A percentile compares a stretch with the other conserved stretches of the same genome.
These are phyloP conservation scores for Agonopterix heracliana DNA, from an alignment of 2,888 invertebrate species.

Conservation along the genomic window DNA sequence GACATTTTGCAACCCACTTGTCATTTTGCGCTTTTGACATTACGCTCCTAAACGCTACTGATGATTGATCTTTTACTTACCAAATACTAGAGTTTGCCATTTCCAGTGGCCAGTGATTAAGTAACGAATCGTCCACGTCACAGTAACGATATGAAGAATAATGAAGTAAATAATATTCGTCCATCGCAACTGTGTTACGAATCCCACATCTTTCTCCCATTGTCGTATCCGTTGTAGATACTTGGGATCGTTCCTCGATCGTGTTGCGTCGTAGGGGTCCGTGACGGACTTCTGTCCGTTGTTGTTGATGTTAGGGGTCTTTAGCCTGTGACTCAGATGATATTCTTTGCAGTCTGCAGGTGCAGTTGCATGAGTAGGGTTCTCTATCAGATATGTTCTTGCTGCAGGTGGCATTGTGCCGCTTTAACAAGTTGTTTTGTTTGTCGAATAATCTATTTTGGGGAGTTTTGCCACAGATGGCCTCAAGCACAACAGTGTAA, in stretches of 20 bases:
- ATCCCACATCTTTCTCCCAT: constrained; percentile 60
- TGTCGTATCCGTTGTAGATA: constrained; percentile 35
- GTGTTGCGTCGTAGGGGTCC: constrained; percentile 23
- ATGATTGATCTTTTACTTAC: constrained; percentile 61
- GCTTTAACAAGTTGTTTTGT: too few relatives aligned
- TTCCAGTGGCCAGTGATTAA: constrained; percentile 31
- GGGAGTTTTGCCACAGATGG: too few relatives aligned
- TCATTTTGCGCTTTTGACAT: too few relatives aligned
- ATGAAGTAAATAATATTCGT: constrained; percentile 74
- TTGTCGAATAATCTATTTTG: too few relatives aligned
- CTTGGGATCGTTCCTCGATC: constrained; percentile 33
- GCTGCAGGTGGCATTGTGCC: too few relatives aligned
- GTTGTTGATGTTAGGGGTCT: constrained; percentile 11
- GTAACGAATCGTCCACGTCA: constrained; percentile 47
- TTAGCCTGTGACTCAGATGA: constrained; percentile 18
- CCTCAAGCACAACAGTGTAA: too few relatives aligned
- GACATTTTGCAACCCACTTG: too few relatives aligned
- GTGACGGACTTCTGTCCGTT: background rate
- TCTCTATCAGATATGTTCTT: too few relatives aligned
- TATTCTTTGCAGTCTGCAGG: constrained; percentile 19
- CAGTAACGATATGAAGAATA: constrained; percentile 54
- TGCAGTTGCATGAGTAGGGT: constrained; percentile 3
- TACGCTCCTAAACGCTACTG: too few relatives aligned
- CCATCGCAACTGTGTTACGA: constrained; percentile 80
- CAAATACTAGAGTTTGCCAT: constrained; percentile 70